Percentiles rank a stretch among this genome's conserved stretches.
phyloP scores from a whole-genome alignment of 1,140 invertebrate genomes.

The Cydia amplana region DNA sequence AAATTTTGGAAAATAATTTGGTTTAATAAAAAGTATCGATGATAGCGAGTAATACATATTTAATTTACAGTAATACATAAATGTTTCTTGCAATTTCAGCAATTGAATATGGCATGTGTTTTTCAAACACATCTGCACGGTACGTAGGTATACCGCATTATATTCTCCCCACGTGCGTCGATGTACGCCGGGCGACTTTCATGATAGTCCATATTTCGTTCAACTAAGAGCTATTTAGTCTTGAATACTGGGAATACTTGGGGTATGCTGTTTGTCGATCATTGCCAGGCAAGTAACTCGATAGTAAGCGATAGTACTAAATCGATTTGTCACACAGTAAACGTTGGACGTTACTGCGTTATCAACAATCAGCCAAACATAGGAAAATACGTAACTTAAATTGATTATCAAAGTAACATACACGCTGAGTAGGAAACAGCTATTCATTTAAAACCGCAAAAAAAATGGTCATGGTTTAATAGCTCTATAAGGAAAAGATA shows the following conservation, averaged over 20 bases:
- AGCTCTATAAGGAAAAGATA: not conserved
- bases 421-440: not conserved
- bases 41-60: no score
- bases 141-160: not conserved
- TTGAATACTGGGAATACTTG: not conserved
- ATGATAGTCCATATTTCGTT: not conserved
- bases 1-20: no score
- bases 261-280: not conserved
- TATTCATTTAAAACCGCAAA: not conserved
- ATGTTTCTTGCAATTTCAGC: not conserved
- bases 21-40: no score
- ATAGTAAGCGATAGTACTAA: constrained; percentile 31
- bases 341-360: constrained; percentile 36
- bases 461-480: not conserved
- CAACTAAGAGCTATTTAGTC: not conserved
- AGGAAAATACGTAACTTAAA: constrained; percentile 32
- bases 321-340: constrained; percentile 46
- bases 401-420: constrained; percentile 4
- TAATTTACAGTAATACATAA: no score
- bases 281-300: constrained; percentile 12
- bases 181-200: not conserved
- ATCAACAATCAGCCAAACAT: constrained; percentile 41
- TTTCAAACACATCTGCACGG: not conserved
- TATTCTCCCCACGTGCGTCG: constrained; percentile 21
- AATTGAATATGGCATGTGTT: not conserved